Conservation (phyloP, 2,797 vertebrate genomes). For the Lagodon rhomboides region DNA sequence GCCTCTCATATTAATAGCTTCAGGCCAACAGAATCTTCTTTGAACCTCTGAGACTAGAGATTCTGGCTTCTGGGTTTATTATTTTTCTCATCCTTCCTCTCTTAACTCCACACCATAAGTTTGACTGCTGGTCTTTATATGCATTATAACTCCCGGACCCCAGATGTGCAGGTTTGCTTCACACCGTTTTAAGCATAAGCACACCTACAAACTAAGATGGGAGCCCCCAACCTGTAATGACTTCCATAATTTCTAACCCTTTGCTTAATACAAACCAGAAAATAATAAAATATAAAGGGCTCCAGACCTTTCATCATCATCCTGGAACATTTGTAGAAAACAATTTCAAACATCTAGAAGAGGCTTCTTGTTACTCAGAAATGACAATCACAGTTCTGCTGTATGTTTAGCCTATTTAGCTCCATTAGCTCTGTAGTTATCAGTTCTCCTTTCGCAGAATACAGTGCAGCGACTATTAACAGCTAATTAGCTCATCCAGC, state of each 20-base stretch:
- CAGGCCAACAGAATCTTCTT: conserved; percentile 34
- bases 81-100: neutral
- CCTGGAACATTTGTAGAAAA: too few relatives aligned
- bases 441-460: too few relatives aligned
- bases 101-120: neutral
- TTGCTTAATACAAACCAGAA: conserved; percentile 6
- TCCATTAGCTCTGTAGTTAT: too few relatives aligned
- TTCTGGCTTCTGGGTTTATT: conserved; percentile 8
- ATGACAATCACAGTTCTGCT: too few relatives aligned
- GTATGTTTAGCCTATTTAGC: too few relatives aligned
- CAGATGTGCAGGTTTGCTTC: conserved; percentile 7
- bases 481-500: too few relatives aligned
- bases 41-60: conserved; percentile 23
- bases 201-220: neutral
- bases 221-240: conserved; percentile 2
- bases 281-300: neutral
- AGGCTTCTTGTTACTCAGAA: too few relatives aligned
- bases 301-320: too few relatives aligned
- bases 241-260: neutral
- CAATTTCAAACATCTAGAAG: too few relatives aligned
- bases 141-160: neutral
- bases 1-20: conserved; percentile 25
- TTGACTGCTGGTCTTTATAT: conserved; percentile 7
- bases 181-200: neutral
- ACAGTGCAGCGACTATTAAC: too few relatives aligned